Evolutionary conservation across 2,113 vertebrate species (phyloP), one percentile per base, ranked within the genome.

Genomic region (Donacobius atricapilla): DNA sequence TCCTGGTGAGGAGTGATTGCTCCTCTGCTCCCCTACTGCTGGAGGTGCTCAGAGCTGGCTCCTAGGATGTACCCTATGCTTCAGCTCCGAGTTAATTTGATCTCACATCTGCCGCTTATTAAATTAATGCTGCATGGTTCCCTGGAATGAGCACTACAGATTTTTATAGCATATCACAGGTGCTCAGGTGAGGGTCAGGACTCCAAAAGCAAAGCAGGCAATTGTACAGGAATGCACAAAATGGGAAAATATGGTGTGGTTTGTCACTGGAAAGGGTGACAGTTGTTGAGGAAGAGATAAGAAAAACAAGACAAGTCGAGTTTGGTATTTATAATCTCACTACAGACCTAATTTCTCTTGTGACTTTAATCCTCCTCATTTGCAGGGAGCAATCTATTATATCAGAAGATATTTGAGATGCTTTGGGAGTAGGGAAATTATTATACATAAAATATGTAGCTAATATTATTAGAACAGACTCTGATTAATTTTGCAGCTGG

Each of bases 401-500:
- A 83, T 18, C 60, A 65, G 39, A 77, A 92, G 75, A 51, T 78
- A 83, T 23, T 25, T 27, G 85, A 93, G 68, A 90, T 56, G 85
- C 83, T 90, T 64, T 24, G 23, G 64, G 89, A 93, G 53, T 27
- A 79, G 45, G 30, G 68, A 88, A 96, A 95, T 40, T 77, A 80
- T 66, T 87, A 70, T 18, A 61, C 53, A 51, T 87, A 86, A 90
- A 95, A 92, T 89, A 97, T 70, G 58, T 86, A 90, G 80, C 83
- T 87, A 47, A 85, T 91, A 85, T 85, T 89, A 91, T 94, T 91
- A 94, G 87, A 93, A 93, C 19, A 70, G 90, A 63, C 75, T 95
- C 87, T 90, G 95, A 97, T 96, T 93, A 90, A 94, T 96, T 95
- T 91, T 86, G 58, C 51, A 80, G 85, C 64, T 90, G 91, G 75